phyloP scores from a whole-genome alignment of 2,113 vertebrate species.

The Bufo bufo region DNA sequence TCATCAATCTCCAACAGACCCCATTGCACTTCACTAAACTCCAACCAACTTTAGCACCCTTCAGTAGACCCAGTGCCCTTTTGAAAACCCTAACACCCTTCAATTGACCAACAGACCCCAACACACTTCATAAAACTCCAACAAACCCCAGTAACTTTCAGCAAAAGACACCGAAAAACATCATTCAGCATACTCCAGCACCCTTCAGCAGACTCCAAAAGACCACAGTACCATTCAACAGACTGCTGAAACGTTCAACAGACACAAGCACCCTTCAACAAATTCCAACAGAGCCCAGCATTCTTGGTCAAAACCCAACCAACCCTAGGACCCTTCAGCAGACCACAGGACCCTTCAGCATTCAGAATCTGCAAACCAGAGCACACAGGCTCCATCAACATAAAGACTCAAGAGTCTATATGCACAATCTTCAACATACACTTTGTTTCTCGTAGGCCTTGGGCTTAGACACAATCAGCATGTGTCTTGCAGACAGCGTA shows the following conservation, averaged over 20 bases:
- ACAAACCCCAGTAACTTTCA: background rate
- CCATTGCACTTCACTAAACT: too few species aligned
- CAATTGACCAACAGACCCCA: too few species aligned
- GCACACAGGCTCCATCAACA: background rate
- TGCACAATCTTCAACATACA: background rate
- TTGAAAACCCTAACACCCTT: too few species aligned
- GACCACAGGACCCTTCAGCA: background rate
- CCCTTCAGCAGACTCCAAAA: background rate
- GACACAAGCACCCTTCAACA: too few species aligned
- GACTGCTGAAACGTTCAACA: too few species aligned
- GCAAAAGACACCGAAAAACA: background rate
- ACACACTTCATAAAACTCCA: background rate
- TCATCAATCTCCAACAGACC: too few species aligned
- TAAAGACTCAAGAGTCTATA: background rate
- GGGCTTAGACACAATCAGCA: constrained; percentile 22
- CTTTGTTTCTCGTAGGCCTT: background rate
- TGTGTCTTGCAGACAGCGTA: constrained; percentile 18
- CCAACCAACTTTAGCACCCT: too few species aligned
- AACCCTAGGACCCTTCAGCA: background rate
- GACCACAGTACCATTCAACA: background rate
- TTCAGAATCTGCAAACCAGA: too few species aligned
- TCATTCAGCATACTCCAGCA: background rate
- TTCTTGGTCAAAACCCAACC: too few species aligned
- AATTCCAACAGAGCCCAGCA: too few species aligned
- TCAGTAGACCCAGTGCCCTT: too few species aligned